A percentile compares a stretch with the other conserved stretches of the same genome.
phyloP scores from a whole-genome alignment of 2,113 vertebrate species.

The Struthidea cinerea region DNA sequence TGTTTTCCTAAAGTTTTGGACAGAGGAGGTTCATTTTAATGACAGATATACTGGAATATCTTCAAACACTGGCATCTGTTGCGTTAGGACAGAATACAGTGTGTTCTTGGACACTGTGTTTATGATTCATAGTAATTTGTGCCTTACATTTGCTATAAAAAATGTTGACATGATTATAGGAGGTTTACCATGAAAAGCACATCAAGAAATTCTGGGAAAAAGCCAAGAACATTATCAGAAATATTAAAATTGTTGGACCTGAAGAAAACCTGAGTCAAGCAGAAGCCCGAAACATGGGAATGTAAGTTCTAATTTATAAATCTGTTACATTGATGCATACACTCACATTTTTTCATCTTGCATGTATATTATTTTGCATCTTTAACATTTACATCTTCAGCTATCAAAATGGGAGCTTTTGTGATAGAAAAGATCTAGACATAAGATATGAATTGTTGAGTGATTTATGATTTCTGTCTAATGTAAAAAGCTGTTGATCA shows the following conservation, averaged over 20 bases:
- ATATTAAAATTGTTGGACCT: slow-evolving; percentile 93
- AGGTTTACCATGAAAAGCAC: slow-evolving; percentile 97
- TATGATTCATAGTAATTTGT: neutral
- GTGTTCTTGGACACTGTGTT: neutral
- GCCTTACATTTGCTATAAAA: neutral
- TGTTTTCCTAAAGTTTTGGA: neutral
- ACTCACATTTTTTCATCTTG: neutral
- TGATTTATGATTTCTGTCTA: neutral
- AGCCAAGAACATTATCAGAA: slow-evolving; percentile 80
- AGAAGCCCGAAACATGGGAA: slow-evolving; percentile 97
- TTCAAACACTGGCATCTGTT: neutral
- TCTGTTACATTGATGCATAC: neutral
- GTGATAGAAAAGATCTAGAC: neutral
- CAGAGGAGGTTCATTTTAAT: neutral
- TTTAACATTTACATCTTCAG: neutral
- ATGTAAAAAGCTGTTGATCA: neutral
- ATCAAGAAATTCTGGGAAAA: slow-evolving; percentile 93
- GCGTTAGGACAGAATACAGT: neutral
- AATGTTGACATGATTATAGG: slow-evolving; percentile 74
- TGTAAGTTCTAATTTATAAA: slow-evolving; percentile 75
- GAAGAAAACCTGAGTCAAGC: slow-evolving; percentile 94
- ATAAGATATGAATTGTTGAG: neutral
- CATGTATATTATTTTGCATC: neutral
- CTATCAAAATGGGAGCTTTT: neutral
- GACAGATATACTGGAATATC: neutral